Evolutionary conservation across 2,113 vertebrate species (phyloP), one percentile per base, ranked within the genome.

Genomic region (Aspiorhynchus laticeps): DNA sequence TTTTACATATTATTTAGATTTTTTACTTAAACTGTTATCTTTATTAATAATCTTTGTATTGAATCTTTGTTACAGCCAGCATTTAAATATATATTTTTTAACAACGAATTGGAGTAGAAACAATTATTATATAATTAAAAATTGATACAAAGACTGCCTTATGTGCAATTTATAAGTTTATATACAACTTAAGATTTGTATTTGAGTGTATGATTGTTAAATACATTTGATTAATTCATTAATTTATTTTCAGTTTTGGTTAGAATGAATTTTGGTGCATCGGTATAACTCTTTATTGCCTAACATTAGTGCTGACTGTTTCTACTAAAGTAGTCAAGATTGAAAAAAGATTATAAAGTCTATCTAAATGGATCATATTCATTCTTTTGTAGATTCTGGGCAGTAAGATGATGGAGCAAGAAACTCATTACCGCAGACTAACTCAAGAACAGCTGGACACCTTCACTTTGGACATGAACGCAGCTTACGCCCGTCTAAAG

Each of bases 401-500:
- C 0, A 97, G 96, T 90, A 98, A 98, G 86, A 90, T 97, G 43
- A 92, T 95, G 24, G 98, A 98, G 26, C 97, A 97, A 90, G 98
- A 99, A 81, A 94, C 97, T 41, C 91, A 94, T 5, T 97, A 96
- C 89, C 95, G 96, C n/a, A 96, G 97, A 86, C 95, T 97, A 74
- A 95, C 93, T 78, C 98, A 99, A 93, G 98, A 99, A 19, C 98
- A 99, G 90, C 94, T 99, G 0, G 97, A 99, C 89, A 97, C 94
- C 93, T 99, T 99, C 93, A 99, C 97, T 11, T 85, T 98, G 94
- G 98, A 99, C 53, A 98, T 99, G 89, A 99, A 98, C 89, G 94
- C 96, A 1, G 98, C 98, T 63, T 98, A 97, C 0, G 97, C 97
- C 65, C 91, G 97, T 71, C 95, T 99, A 73, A 97, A 98, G 87